Conservation (phyloP, 2,888 invertebrate species). For the Venustoraphidia nigricollis region DNA sequence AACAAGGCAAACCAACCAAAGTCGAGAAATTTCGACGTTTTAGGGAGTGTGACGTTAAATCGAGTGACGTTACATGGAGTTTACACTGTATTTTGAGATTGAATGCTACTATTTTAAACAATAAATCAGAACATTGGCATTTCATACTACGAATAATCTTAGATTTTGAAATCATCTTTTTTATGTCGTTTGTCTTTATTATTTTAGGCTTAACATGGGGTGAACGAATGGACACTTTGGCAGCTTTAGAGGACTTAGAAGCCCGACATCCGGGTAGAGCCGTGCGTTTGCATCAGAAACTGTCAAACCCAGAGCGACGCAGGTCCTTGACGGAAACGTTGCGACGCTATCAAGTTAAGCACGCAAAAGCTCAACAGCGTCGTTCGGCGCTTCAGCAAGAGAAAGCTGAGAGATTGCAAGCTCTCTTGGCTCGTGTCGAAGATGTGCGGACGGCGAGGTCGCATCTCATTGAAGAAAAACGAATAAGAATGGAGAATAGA, state of each 20-base stretch:
- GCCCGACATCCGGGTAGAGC: slow-evolving; percentile 87
- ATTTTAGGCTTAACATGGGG: slow-evolving; percentile 59
- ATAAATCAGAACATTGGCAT: neutral
- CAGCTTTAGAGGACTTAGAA: slow-evolving; percentile 60
- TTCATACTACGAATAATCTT: too few relatives aligned
- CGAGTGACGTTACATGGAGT: too few relatives aligned
- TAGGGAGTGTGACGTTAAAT: too few relatives aligned
- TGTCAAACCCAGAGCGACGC: slow-evolving; percentile 80
- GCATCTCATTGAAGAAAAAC: slow-evolving; percentile 70
- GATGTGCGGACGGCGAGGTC: slow-evolving; percentile 72
- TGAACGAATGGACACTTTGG: slow-evolving; percentile 67
- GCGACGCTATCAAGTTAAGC: slow-evolving; percentile 70
- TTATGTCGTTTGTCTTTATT: slow-evolving; percentile 5
- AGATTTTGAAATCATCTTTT: neutral
- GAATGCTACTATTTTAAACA: neutral
- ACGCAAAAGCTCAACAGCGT: slow-evolving; percentile 79
- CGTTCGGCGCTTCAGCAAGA: slow-evolving; percentile 69
- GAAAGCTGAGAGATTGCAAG: slow-evolving; percentile 70
- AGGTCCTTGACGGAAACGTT: slow-evolving; percentile 72
- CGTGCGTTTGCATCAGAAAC: slow-evolving; percentile 81
- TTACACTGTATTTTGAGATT: too few relatives aligned
- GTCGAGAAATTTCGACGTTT: too few relatives aligned
- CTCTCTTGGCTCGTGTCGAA: slow-evolving; percentile 71
- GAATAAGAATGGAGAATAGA: slow-evolving; percentile 55
- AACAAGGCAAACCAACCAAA: too few relatives aligned